Conservation (phyloP, 2,797 vertebrate species). For the Phalloptychus januarius region DNA sequence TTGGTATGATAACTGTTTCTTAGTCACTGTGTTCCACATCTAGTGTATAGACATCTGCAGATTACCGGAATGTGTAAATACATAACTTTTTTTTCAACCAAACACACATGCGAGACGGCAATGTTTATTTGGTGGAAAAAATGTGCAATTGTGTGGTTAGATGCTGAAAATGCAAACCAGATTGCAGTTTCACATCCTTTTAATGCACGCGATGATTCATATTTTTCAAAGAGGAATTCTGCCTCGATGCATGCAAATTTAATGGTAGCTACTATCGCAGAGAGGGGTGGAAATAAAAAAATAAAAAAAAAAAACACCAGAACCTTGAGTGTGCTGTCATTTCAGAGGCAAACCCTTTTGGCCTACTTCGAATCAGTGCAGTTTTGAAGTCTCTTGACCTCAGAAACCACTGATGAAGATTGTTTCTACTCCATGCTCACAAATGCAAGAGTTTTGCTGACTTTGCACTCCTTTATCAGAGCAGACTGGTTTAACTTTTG, state of each 20-base stretch:
- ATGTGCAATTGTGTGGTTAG: slow-evolving; percentile 51
- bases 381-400: slow-evolving; percentile 35
- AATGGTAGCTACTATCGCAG: slow-evolving; percentile 34
- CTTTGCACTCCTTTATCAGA: slow-evolving; percentile 5
- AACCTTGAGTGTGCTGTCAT: slow-evolving; percentile 38
- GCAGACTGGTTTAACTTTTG: slow-evolving; percentile 4
- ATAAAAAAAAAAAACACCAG: slow-evolving; percentile 22
- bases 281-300: slow-evolving; percentile 35
- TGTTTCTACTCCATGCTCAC: slow-evolving; percentile 36
- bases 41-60: neutral
- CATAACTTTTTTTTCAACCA: slow-evolving; percentile 8
- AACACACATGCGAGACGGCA: neutral
- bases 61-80: neutral
- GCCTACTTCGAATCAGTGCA: slow-evolving; percentile 46
- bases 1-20: neutral
- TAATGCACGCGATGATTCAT: slow-evolving; percentile 55
- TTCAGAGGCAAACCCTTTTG: slow-evolving; percentile 32
- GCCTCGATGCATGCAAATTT: slow-evolving; percentile 35
- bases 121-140: slow-evolving; percentile 56
- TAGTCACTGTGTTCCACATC: neutral
- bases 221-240: slow-evolving; percentile 32
- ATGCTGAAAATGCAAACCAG: slow-evolving; percentile 59
- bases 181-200: slow-evolving; percentile 69
- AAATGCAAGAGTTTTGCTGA: slow-evolving; percentile 51
- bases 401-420: slow-evolving; percentile 48